These are phyloP conservation scores for Orthosia incerta DNA, from an alignment of 2,888 invertebrate species.

Conservation along the genomic window DNA sequence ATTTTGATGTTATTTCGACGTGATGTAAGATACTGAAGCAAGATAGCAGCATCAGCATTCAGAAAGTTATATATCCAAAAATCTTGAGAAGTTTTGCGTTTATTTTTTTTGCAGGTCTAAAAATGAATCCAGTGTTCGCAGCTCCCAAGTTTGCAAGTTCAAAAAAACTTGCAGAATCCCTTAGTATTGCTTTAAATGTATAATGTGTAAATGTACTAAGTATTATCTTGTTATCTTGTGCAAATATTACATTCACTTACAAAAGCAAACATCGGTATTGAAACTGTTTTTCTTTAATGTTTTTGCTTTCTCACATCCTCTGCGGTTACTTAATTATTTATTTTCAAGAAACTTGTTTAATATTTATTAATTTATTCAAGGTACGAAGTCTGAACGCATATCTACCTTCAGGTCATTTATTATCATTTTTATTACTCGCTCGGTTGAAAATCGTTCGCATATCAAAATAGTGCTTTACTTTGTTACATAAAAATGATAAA, in stretches of 20 bases:
- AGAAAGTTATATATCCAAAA: too few species aligned
- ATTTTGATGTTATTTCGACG: conserved; percentile 12
- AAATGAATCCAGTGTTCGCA: background rate
- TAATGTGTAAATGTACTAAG: conserved; percentile 32
- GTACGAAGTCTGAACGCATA: background rate
- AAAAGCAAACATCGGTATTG: conserved; percentile 29
- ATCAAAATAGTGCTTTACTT: conserved; percentile 38
- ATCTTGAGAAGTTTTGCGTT: background rate
- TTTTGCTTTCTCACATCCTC: conserved; percentile 53
- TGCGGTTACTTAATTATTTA: conserved; percentile 34
- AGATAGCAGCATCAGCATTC: background rate
- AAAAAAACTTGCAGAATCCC: conserved; percentile 18
- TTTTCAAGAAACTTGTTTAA: conserved; percentile 38
- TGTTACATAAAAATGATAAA: conserved; percentile 40
- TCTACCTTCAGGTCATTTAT: conserved; percentile 25
- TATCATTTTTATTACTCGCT: conserved; percentile 36
- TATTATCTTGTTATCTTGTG: conserved; percentile 34
- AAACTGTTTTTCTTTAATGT: conserved; percentile 11
- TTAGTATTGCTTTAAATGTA: conserved; percentile 27
- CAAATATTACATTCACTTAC: conserved; percentile 54
- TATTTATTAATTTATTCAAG: conserved; percentile 40
- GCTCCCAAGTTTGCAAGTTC: background rate
- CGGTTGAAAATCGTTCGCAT: conserved; percentile 40
- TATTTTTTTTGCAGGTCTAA: background rate
- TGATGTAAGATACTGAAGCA: background rate